A percentile compares a stretch with the other conserved stretches of the same genome.
Conservation (phyloP, 2,113 vertebrate species). For the Brachirus orientalis region DNA sequence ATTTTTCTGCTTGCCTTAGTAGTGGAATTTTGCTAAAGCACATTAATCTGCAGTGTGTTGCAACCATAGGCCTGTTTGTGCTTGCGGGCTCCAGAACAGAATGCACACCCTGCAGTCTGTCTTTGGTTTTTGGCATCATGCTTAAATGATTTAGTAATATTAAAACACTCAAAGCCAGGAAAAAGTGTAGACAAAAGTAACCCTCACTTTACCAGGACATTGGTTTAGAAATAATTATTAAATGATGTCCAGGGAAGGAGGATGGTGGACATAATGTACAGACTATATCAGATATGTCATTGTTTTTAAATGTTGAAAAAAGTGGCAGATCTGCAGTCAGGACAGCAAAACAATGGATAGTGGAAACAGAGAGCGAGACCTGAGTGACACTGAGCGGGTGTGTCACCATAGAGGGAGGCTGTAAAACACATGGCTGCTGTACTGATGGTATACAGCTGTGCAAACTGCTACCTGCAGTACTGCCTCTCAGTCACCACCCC, state of each 20-base stretch:
- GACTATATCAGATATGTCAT: neutral
- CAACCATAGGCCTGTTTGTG: conserved; percentile 68
- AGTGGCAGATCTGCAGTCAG: neutral
- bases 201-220: neutral
- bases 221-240: neutral
- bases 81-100: conserved; percentile 48
- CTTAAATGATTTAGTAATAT: conserved; percentile 44
- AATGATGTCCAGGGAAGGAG: neutral
- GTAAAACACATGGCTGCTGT: conserved; percentile 19
- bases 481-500: conserved; percentile 9
- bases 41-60: conserved; percentile 43
- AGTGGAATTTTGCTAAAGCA: conserved; percentile 27
- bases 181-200: conserved; percentile 10
- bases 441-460: conserved; percentile 57
- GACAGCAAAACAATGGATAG: conserved; percentile 2
- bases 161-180: conserved; percentile 2
- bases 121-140: conserved; percentile 37
- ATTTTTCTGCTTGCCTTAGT: conserved; percentile 7
- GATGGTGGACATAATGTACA: too few species aligned
- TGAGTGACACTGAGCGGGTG: conserved; percentile 36
- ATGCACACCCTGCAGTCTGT: conserved; percentile 39
- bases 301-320: neutral
- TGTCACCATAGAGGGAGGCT: conserved; percentile 22
- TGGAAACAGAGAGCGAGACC: too few species aligned
- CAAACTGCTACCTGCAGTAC: conserved; percentile 57